phyloP scores from a whole-genome alignment of 2,797 vertebrate genomes.

The Octomys mimax region DNA sequence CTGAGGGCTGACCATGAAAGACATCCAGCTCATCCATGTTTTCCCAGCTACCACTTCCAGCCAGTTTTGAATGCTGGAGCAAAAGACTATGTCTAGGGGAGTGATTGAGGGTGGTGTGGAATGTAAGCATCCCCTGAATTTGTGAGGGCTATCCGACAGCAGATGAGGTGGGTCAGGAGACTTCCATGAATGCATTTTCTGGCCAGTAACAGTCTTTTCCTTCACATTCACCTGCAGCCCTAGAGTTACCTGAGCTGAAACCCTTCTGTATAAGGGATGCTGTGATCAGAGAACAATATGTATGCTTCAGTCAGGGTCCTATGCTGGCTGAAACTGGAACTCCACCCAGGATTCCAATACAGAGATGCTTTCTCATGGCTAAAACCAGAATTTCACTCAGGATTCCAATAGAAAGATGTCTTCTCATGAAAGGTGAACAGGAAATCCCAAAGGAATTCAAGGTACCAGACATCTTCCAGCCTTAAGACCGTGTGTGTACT shows the following conservation, averaged over 20 bases:
- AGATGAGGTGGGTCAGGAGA: neutral
- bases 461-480: neutral
- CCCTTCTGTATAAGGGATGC: neutral
- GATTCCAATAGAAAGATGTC: neutral
- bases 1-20: neutral
- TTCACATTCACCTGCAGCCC: neutral
- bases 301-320: neutral
- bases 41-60: neutral
- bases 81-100: neutral
- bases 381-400: no score
- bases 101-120: neutral
- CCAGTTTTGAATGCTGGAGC: neutral
- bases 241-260: neutral
- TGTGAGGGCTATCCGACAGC: neutral
- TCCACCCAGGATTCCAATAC: neutral
- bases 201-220: neutral
- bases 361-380: neutral
- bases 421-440: neutral
- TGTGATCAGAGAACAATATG: neutral
- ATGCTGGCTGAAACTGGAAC: neutral
- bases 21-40: neutral
- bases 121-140: neutral
- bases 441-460: neutral
- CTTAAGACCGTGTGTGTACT: neutral
- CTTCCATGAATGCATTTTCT: neutral